Base-by-base conservation (phyloP, 2,888 invertebrate species). In the Pristionchus entomophagus region DNA sequence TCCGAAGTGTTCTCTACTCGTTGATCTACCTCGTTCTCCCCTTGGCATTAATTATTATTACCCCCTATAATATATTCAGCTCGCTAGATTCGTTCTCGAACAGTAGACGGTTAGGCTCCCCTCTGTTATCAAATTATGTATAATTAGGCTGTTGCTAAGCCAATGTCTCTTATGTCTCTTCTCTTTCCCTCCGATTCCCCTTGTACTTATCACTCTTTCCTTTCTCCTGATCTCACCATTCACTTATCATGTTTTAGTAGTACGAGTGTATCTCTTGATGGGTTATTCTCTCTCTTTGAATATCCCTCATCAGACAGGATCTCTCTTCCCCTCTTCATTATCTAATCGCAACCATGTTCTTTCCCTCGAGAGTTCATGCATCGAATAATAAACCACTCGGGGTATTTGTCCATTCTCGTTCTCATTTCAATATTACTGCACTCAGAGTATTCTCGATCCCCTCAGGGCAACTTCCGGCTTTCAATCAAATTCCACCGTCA, bases 221-320 rank as follows among this genome's bases (percentile, higher is more conserved):
- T n/a, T 22, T n/a, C n/a, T 69, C 19, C n/a, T 69, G 38, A 69
- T 38, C 69, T 69, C 69, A 35, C 69, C 17, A 62, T 38, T 38
- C 69, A 69, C n/a, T 69, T n/a, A 38, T 62, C 32, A 17, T 59
- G 69, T 69, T 69, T 69, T 69, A 69, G 32, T 69, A 29, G 69
- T 62, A 32, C 62, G 14, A 8, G 62, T 62, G 4, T 22, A 26
- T 22, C 29, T 62, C 26, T 45, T 14, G 45, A 45, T 14, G 6
- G 14, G 45, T 45, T 6, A 14, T n/a, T n/a, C n/a, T n/a, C n/a
- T n/a, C n/a, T n/a, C n/a, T n/a, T 45, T 45, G 45, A 14, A 45
- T 45, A n/a, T 62, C 14, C 62, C n/a, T 62, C 6, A 17, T 32
- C 62, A n/a, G 59, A 26, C 59, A n/a, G n/a, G n/a, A n/a, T 26